Percentiles rank a stretch among this genome's conserved stretches.
Evolutionary conservation across 1,140 invertebrate genomes (phyloP).

Genomic region (Schlechtendalia chinensis): DNA sequence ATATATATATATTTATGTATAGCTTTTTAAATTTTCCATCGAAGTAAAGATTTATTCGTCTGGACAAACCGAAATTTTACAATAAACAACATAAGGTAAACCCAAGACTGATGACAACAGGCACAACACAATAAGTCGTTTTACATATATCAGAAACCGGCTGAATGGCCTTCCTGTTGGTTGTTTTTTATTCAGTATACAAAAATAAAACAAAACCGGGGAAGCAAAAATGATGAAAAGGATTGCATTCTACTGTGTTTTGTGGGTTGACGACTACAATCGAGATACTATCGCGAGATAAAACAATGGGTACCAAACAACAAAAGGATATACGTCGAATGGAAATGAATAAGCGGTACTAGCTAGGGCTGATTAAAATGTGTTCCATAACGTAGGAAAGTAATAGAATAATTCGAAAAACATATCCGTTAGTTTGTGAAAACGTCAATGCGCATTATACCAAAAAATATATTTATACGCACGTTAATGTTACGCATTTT

Average conservation of each 20-base stretch:
- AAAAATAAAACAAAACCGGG: slow-evolving; percentile 34
- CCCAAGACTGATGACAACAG: slow-evolving; percentile 12
- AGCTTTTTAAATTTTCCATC: slow-evolving; percentile 15
- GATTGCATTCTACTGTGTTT: slow-evolving; percentile 32
- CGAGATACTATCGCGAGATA: slow-evolving; percentile 37
- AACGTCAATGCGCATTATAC: neutral
- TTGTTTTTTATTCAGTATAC: slow-evolving; percentile 33
- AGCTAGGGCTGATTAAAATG: slow-evolving; percentile 17
- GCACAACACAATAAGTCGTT: slow-evolving; percentile 46
- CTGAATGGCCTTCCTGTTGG: slow-evolving; percentile 45
- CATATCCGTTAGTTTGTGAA: neutral
- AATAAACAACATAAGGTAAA: slow-evolving; percentile 40
- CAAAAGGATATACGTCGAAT: slow-evolving; percentile 20
- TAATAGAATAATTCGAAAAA: neutral
- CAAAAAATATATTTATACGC: too few species aligned
- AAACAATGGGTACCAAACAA: slow-evolving; percentile 40
- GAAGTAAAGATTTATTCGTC: slow-evolving; percentile 43
- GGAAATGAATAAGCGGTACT: slow-evolving; percentile 13
- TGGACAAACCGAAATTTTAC: slow-evolving; percentile 33
- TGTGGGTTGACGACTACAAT: slow-evolving; percentile 21
- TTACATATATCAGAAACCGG: slow-evolving; percentile 48
- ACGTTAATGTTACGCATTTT: too few species aligned
- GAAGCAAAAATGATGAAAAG: slow-evolving; percentile 39
- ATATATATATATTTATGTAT: slow-evolving; percentile 1
- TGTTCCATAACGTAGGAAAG: neutral